Percentiles rank a stretch among this genome's conserved stretches.
phyloP scores from a whole-genome alignment of 2,113 vertebrate genomes.

The Boleophthalmus pectinirostris region DNA sequence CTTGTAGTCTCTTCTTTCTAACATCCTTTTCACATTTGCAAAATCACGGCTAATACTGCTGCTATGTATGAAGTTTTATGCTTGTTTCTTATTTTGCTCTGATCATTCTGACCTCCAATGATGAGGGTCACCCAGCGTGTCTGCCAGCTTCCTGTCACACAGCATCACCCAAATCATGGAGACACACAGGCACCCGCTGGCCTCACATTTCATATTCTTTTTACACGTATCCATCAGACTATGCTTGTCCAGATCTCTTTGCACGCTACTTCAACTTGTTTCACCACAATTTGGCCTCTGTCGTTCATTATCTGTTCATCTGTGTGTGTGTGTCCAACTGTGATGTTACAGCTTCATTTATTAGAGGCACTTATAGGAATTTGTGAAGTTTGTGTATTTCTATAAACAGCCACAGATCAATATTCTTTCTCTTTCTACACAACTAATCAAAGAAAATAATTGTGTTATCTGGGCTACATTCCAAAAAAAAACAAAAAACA shows the following conservation, averaged over 20 bases:
- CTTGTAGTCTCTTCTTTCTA: neutral
- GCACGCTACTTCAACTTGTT: slow-evolving; percentile 26
- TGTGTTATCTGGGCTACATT: neutral
- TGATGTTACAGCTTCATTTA: neutral
- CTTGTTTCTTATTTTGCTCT: neutral
- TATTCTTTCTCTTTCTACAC: neutral
- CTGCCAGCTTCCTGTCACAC: slow-evolving; percentile 57
- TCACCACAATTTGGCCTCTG: slow-evolving; percentile 21
- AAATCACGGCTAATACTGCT: neutral
- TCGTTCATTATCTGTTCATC: slow-evolving; percentile 8
- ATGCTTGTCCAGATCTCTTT: slow-evolving; percentile 33
- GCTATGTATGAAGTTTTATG: neutral
- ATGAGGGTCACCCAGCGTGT: slow-evolving; percentile 25
- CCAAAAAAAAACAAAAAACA: too few species aligned
- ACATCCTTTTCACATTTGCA: neutral
- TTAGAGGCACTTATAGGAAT: neutral
- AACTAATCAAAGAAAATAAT: neutral
- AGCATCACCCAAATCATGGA: slow-evolving; percentile 55
- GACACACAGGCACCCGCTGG: slow-evolving; percentile 54
- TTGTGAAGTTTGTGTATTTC: too few species aligned
- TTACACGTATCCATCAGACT: slow-evolving; percentile 45
- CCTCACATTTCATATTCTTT: slow-evolving; percentile 42
- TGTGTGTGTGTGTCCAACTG: neutral
- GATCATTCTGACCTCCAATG: slow-evolving; percentile 39
- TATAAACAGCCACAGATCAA: neutral